A percentile compares a stretch with the other conserved stretches of the same genome.
These are phyloP conservation scores for Laodelphax striatellus DNA, from an alignment of 1,140 invertebrate species.

Conservation along the genomic window DNA sequence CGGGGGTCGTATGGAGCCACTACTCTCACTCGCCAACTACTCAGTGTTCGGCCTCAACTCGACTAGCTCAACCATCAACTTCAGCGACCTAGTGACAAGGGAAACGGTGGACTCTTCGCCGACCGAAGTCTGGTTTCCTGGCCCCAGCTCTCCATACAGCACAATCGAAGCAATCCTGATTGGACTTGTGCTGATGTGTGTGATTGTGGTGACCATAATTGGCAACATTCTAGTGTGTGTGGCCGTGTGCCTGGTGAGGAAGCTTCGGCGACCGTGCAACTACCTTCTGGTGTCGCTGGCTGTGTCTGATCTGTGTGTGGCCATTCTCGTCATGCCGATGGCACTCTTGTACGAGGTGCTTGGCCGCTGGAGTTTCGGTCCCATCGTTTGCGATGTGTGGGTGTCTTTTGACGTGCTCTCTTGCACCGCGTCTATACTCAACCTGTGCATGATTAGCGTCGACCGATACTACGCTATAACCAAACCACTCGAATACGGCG, in stretches of 20 bases:
- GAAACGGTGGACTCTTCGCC: not conserved
- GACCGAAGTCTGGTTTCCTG: constrained; percentile 7
- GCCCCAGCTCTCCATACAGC: constrained; percentile 29
- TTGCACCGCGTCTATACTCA: constrained; percentile 81
- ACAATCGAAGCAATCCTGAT: constrained; percentile 51
- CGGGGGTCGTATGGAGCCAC: too few relatives aligned
- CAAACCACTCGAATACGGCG: constrained; percentile 78
- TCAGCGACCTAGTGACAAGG: too few relatives aligned
- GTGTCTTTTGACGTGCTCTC: constrained; percentile 72
- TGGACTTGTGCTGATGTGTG: constrained; percentile 53
- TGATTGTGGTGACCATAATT: constrained; percentile 69
- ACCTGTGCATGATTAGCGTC: constrained; percentile 84
- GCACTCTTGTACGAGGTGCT: constrained; percentile 70
- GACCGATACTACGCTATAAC: constrained; percentile 85
- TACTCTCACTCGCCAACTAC: too few relatives aligned
- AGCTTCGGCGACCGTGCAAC: constrained; percentile 71
- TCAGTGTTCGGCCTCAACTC: too few relatives aligned
- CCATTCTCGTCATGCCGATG: constrained; percentile 73
- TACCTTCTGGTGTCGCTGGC: constrained; percentile 85
- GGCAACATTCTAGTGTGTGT: constrained; percentile 84
- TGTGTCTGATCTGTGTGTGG: constrained; percentile 74
- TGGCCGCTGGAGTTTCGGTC: constrained; percentile 74
- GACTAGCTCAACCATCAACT: too few relatives aligned
- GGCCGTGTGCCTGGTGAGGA: constrained; percentile 76
- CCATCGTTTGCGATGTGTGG: constrained; percentile 74